Conservation (phyloP, 2,113 vertebrate species). For the western clawed frog (Xenopus tropicalis) region UCB_Xtro_10.0 CM004443.2:178562501-178563000, state of each 20-base stretch:
- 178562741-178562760: constrained; percentile 98
- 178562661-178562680: constrained; percentile 89
- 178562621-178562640: constrained; percentile 95
- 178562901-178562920: constrained; percentile 83
- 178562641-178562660: constrained; percentile 92
- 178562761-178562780: constrained; percentile 99
- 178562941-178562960: constrained; percentile 81
- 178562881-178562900: constrained; percentile 87
- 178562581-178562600: constrained; percentile 76
- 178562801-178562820: constrained; percentile 99
- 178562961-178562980: constrained; percentile 80
- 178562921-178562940: constrained; percentile 78
- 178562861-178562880: constrained; percentile 82
- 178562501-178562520: too few relatives aligned
- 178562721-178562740: constrained; percentile 91
- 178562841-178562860: constrained; percentile 94
- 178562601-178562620: constrained; percentile 87
- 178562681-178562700: constrained; percentile 89
- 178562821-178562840: constrained; percentile 97
- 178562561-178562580: too few relatives aligned
- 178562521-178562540: too few relatives aligned
- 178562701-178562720: constrained; percentile 98
- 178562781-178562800: constrained; percentile 99
- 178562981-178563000: constrained; percentile 80
- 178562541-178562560: too few relatives aligned